These are phyloP conservation scores for Elanus axillaris DNA, from an alignment of 2,113 vertebrate species.

Conservation along the genomic window DNA sequence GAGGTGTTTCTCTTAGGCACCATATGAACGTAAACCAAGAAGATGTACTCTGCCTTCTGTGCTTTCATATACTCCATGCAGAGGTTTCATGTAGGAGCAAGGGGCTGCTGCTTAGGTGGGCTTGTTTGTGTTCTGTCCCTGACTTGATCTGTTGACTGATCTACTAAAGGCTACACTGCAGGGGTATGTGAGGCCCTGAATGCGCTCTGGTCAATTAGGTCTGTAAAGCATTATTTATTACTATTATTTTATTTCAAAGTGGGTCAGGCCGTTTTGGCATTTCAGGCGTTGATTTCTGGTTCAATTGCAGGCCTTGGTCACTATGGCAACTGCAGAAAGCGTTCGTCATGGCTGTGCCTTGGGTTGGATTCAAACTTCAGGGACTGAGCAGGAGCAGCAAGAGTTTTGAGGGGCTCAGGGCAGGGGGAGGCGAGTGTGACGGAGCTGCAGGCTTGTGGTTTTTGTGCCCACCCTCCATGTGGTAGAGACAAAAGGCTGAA, in stretches of 20 bases:
- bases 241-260: slow-evolving; percentile 66
- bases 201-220: neutral
- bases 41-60: neutral
- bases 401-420: neutral
- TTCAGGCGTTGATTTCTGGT: slow-evolving; percentile 65
- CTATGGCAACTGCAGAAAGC: slow-evolving; percentile 73
- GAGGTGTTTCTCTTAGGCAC: neutral
- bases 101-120: slow-evolving; percentile 23
- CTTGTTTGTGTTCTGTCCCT: slow-evolving; percentile 6
- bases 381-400: slow-evolving; percentile 23
- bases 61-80: fast-evolving
- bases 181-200: neutral
- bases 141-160: neutral
- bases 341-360: slow-evolving; percentile 74
- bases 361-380: slow-evolving; percentile 67
- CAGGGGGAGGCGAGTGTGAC: neutral
- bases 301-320: slow-evolving; percentile 61
- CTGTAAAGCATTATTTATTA: slow-evolving; percentile 46
- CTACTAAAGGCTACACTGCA: neutral
- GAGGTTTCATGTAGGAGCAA: neutral
- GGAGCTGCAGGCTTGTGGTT: neutral
- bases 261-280: slow-evolving; percentile 77
- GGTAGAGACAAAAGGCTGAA: neutral
- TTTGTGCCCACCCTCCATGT: neutral
- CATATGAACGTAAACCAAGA: neutral